These are phyloP conservation scores for Xestia rhomboidea DNA, from an alignment of 2,888 invertebrate genomes.

Conservation along the genomic window DNA sequence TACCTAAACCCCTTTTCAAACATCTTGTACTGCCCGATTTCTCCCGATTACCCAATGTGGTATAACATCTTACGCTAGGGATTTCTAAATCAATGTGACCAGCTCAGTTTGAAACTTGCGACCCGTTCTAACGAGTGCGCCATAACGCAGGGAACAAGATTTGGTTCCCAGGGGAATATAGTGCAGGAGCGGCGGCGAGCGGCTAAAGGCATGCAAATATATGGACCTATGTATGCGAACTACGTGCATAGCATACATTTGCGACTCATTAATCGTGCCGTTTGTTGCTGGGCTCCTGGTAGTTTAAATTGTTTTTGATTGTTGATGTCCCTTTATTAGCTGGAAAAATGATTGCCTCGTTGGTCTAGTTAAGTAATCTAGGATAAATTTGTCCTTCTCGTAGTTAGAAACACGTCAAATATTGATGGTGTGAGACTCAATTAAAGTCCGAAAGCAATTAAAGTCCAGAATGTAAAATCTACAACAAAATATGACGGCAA, in stretches of 20 bases:
- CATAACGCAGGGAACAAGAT: conserved; percentile 24
- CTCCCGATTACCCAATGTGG: conserved; percentile 17
- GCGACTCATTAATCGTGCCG: conserved; percentile 47
- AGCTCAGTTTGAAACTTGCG: conserved; percentile 21
- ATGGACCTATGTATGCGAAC: conserved; percentile 44
- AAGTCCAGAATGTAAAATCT: too few relatives aligned
- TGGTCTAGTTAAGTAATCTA: too few relatives aligned
- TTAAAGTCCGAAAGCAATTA: background rate
- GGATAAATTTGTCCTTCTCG: background rate
- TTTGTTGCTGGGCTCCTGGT: conserved; percentile 28
- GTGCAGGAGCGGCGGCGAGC: conserved; percentile 30
- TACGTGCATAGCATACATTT: conserved; percentile 56
- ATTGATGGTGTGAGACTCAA: background rate
- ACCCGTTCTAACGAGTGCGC: conserved; percentile 29
- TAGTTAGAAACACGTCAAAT: too few relatives aligned
- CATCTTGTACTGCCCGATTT: background rate
- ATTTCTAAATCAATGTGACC: conserved; percentile 44
- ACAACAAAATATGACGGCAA: background rate
- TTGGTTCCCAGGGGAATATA: conserved; percentile 49
- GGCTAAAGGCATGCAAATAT: conserved; percentile 58
- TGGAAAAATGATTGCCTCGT: background rate
- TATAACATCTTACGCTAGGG: conserved; percentile 18
- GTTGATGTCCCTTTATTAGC: background rate
- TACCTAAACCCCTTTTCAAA: background rate
- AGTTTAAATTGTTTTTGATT: conserved; percentile 28